A percentile compares a stretch with the other conserved stretches of the same genome.
Conservation (phyloP, 1,140 invertebrate genomes). For the Sycophila sp. region DNA sequence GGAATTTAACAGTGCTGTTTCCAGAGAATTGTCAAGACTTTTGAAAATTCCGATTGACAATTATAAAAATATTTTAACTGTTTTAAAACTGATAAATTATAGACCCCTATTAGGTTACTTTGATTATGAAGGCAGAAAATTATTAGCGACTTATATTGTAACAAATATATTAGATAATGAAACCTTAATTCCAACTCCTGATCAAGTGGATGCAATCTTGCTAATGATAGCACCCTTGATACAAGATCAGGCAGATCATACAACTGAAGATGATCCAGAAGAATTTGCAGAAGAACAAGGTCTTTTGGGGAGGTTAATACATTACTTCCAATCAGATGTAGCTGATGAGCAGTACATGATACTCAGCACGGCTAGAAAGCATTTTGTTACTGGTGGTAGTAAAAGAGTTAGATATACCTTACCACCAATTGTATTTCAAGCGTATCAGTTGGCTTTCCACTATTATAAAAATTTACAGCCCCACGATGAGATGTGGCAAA, state of each 20-base stretch:
- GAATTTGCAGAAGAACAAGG: constrained; percentile 98
- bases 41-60: constrained; percentile 95
- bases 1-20: constrained; percentile 84
- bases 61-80: constrained; percentile 91
- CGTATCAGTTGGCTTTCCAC: constrained; percentile 88
- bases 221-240: constrained; percentile 87
- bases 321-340: constrained; percentile 86
- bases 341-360: constrained; percentile 95
- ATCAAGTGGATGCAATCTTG: constrained; percentile 83
- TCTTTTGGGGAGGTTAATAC: constrained; percentile 87
- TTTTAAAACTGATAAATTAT: constrained; percentile 87
- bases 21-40: constrained; percentile 90
- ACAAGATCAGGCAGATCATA: constrained; percentile 85
- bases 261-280: constrained; percentile 81
- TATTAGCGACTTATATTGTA: constrained; percentile 87
- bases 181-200: constrained; percentile 87
- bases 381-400: constrained; percentile 88
- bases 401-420: constrained; percentile 90
- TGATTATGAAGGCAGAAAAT: constrained; percentile 89
- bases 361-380: constrained; percentile 86
- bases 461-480: constrained; percentile 85
- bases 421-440: constrained; percentile 96
- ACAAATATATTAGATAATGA: constrained; percentile 90
- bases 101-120: constrained; percentile 87
- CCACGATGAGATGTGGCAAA: constrained; percentile 97